A percentile compares a stretch with the other conserved stretches of the same genome.
phyloP scores from a whole-genome alignment of 2,797 vertebrate genomes.

The Avahi laniger region DNA sequence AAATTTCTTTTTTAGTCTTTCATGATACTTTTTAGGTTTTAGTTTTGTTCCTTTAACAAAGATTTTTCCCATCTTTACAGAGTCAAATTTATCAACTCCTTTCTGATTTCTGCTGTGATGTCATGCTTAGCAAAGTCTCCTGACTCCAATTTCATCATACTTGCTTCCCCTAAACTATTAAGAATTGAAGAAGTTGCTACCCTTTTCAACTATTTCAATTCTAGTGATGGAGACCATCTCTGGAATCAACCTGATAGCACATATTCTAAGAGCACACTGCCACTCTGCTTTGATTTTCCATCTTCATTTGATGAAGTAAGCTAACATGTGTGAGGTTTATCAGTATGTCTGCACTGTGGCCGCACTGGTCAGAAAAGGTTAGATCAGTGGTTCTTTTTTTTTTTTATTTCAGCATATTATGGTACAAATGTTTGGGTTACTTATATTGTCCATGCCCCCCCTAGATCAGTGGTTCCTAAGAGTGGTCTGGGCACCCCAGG shows the following conservation, averaged over 20 bases:
- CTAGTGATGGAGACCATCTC: neutral
- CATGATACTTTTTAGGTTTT: neutral
- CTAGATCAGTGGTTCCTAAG: neutral
- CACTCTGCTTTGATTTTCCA: no score
- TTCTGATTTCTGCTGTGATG: neutral
- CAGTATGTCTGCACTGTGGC: neutral
- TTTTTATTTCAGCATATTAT: no score
- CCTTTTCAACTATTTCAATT: neutral
- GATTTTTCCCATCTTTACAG: neutral
- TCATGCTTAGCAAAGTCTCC: neutral
- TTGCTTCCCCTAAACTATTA: neutral
- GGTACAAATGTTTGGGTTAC: no score
- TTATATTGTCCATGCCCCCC: no score
- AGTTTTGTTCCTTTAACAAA: neutral
- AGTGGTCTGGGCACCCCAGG: neutral
- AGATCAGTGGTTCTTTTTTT: neutral
- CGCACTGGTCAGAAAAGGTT: rapidly evolving
- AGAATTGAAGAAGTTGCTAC: neutral
- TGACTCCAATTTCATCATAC: neutral
- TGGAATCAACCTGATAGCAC: neutral
- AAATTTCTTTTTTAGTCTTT: neutral
- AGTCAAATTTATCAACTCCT: neutral
- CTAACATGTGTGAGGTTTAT: neutral
- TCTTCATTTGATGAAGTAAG: neutral
- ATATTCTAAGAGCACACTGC: neutral